Base-by-base conservation (phyloP, 2,888 invertebrate genomes). In the Tetropium fuscum region DNA sequence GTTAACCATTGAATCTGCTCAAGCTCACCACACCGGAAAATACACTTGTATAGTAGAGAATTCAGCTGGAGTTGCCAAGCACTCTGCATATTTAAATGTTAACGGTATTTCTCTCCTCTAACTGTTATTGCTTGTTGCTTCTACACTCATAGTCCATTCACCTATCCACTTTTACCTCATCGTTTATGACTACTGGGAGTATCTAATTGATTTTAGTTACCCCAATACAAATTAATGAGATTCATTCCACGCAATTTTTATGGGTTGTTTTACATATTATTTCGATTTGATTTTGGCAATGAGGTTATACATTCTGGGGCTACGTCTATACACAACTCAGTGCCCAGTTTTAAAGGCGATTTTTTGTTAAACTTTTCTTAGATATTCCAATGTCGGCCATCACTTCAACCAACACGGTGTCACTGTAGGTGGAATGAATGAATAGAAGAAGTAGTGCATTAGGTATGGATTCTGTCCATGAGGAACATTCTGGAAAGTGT, bases 341-440 rank as follows among this genome's bases (percentile, higher is more conserved):
- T 92, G 91, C 78, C 87, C 89, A 64, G 87, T 89, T 13, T 85
- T 67, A 89, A 90, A 77, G 92, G 94, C 63, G 93, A 94, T 83
- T 84, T 90, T 71, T 93, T 93, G 7, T 84, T 94, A 59, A 87
- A 86, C 64, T 88, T 94, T 60, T 84, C 85, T 49, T 94, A 93
- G 93, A 85, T 86, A 66, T 85, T 91, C 72, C 87, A 91, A 73
- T 85, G 84, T 60, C 82, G 84, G 76, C 82, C 84, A 83, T 88
- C 58, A 84, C 85, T 63, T 27, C 16, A 4, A 73, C 77, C n/a
- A n/a, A 20, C 68, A 74, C 18, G 82, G 82, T 43, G 25, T 40
- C 7, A 76, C 81, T 53, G 53, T 60, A 11, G 59, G 44, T 44
- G 27, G 55, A 13, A n/a, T n/a, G n/a, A n/a, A 62, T 51, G 25